Conservation (phyloP, 1,140 invertebrate species). For the Palaemon carinicauda region DNA sequence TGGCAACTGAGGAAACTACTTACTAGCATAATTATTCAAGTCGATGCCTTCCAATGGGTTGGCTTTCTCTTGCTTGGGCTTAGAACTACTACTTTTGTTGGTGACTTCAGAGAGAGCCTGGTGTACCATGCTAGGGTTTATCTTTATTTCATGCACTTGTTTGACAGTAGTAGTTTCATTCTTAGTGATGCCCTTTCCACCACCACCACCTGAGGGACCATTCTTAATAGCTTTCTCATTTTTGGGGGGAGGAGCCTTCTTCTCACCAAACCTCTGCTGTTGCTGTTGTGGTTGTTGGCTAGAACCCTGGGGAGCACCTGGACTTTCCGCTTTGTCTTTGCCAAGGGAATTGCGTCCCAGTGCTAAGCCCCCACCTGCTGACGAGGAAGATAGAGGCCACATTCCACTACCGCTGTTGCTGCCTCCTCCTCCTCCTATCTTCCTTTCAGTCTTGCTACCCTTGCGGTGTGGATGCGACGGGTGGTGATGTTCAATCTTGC, state of each 20-base stretch:
- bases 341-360: conserved; percentile 49
- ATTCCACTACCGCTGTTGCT: too few relatives aligned
- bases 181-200: conserved; percentile 56
- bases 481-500: conserved; percentile 11
- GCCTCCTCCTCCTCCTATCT: conserved; percentile 28
- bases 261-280: conserved; percentile 47
- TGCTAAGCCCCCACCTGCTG: conserved; percentile 40
- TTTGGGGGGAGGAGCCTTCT: conserved; percentile 50
- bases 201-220: conserved; percentile 50
- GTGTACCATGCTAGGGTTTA: conserved; percentile 70
- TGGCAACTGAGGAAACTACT: conserved; percentile 61
- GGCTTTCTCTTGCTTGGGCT: conserved; percentile 66
- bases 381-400: background rate
- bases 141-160: conserved; percentile 71
- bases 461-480: background rate
- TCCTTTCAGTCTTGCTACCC: conserved; percentile 48
- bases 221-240: conserved; percentile 43
- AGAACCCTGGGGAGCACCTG: conserved; percentile 43
- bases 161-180: conserved; percentile 68
- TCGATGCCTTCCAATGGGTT: conserved; percentile 69
- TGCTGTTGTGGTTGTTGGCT: background rate
- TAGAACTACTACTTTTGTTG: conserved; percentile 64
- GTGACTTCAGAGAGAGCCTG: conserved; percentile 70
- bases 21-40: conserved; percentile 70
- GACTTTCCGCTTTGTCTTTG: conserved; percentile 48